Base-by-base conservation (phyloP, 2,797 vertebrate genomes). In the Hemibagrus guttatus region DNA sequence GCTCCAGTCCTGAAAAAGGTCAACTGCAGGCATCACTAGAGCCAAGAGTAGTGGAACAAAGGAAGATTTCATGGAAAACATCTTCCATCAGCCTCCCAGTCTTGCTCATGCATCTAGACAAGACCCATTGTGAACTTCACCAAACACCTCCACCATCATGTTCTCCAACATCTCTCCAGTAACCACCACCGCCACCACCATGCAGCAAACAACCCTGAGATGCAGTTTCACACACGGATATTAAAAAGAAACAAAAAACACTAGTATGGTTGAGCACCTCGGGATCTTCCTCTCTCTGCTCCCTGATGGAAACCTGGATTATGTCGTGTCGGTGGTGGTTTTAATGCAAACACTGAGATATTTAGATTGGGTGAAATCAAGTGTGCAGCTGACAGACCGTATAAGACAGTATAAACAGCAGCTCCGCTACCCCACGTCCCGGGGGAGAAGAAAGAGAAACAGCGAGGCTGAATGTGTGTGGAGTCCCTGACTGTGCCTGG, bases 261-360 rank as follows among this genome's bases (percentile, higher is more conserved):
- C 2, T 49, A 9, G 39, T 17, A 63, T 69, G 85, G 89, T 91
- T 89, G 84, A 85, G 87, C 26, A 4, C 39, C 71, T 68, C 49
- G 6, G 23, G 78, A 16, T 87, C 31, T 76, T 56, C 58, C 5
- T 59, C 35, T 88, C 86, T 52, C 52, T 59, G 56, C n/a, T 84
- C 87, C 54, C 71, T 91, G 87, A 93, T 92, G 90, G 84, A 91
- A 92, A 85, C 81, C 76, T 92, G 87, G 87, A 91, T 93, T 91
- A 93, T 93, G 93, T 87, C 92, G 87, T 83, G 69, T 69, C 83
- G 26, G 3, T 8, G 85, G 72, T 84, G 54, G 56, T 64, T 71
- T 52, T 63, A 49, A 84, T 83, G 80, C 84, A 89, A 89, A 91
- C 89, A 87, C 84, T 1, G 52, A 49, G 63, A 84, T 87, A 63